Percentiles rank a stretch among this genome's conserved stretches.
These are phyloP conservation scores for Lanius ludovicianus DNA, from an alignment of 2,113 vertebrate species.

Conservation along the genomic window DNA sequence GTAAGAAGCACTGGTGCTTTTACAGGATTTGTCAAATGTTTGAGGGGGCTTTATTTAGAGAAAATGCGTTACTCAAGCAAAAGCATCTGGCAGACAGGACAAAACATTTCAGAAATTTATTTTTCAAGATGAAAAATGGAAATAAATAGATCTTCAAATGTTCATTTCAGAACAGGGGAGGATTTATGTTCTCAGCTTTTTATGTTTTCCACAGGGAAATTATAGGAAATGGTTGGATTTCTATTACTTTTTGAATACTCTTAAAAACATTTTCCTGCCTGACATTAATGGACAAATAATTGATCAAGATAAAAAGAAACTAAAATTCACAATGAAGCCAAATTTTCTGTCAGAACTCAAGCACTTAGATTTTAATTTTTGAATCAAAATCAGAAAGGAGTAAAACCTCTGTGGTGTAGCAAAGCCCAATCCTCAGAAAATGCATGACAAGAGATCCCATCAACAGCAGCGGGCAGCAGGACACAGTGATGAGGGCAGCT, in stretches of 20 bases:
- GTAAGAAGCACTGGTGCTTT: rapidly evolving
- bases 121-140: neutral
- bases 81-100: neutral
- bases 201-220: neutral
- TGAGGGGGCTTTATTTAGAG: neutral
- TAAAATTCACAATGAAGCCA: neutral
- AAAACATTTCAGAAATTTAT: neutral
- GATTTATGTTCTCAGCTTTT: neutral
- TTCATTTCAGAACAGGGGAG: neutral
- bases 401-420: neutral
- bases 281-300: neutral
- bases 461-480: neutral
- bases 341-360: neutral
- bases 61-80: neutral
- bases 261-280: neutral
- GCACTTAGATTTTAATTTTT: neutral
- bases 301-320: neutral
- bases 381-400: neutral
- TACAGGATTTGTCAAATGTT: neutral
- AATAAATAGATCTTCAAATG: neutral
- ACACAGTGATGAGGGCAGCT: rapidly evolving
- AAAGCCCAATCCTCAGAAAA: neutral
- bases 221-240: neutral
- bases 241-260: neutral
- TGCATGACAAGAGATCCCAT: rapidly evolving